Evolutionary conservation across 2,797 vertebrate species (phyloP).

Genomic region (Typhlichthys eigenmanni): DNA sequence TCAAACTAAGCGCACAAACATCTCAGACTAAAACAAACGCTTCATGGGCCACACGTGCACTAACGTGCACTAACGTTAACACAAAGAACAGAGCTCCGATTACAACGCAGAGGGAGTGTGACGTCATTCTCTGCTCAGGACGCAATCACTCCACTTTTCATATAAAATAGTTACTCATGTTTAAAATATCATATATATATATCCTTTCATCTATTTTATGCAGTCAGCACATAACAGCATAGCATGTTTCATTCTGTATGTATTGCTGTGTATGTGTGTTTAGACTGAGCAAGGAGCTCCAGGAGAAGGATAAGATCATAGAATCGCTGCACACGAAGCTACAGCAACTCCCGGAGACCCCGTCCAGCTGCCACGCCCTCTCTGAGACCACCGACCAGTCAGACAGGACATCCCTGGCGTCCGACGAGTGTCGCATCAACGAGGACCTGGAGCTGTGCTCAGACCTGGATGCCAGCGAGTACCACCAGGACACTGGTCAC

Average conservation of each 20-base stretch:
- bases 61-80: too few species aligned
- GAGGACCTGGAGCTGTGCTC: slow-evolving; percentile 89
- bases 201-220: too few species aligned
- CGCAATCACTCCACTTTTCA: too few species aligned
- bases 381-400: slow-evolving; percentile 87
- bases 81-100: too few species aligned
- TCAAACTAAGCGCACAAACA: too few species aligned
- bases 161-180: too few species aligned
- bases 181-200: too few species aligned
- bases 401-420: slow-evolving; percentile 86
- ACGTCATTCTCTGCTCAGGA: too few species aligned
- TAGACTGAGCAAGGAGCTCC: slow-evolving; percentile 88
- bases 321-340: slow-evolving; percentile 88
- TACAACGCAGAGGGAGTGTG: too few species aligned
- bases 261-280: slow-evolving; percentile 19
- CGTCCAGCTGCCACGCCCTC: slow-evolving; percentile 83
- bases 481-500: slow-evolving; percentile 63
- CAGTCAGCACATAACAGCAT: not conserved
- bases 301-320: slow-evolving; percentile 91
- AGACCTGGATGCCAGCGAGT: slow-evolving; percentile 84
- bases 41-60: too few species aligned
- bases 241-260: slow-evolving; percentile 1
- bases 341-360: slow-evolving; percentile 81
- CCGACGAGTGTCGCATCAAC: slow-evolving; percentile 78
- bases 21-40: too few species aligned